A percentile compares a stretch with the other conserved stretches of the same genome.
phyloP scores from a whole-genome alignment of 2,113 vertebrate genomes.

The Burhinus bistriatus region DNA sequence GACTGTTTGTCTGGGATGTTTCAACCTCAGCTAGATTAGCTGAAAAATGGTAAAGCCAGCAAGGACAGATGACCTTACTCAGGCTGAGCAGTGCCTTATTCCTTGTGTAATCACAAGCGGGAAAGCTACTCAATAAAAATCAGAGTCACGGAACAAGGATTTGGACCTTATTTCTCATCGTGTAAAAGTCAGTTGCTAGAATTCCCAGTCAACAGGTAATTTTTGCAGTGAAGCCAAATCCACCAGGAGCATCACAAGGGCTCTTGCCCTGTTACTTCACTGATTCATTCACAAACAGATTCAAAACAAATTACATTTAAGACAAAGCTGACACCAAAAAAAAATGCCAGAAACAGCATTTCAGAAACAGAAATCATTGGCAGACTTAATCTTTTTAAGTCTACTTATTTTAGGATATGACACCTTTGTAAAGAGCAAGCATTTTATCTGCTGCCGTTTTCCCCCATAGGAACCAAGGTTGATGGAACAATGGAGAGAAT shows the following conservation, averaged over 20 bases:
- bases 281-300: not conserved
- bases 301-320: not conserved
- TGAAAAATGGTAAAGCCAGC: not conserved
- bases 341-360: not conserved
- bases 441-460: not conserved
- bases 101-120: not conserved
- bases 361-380: not conserved
- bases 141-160: not conserved
- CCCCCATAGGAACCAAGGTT: not conserved
- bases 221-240: not conserved
- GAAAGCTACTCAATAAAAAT: not conserved
- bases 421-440: not conserved
- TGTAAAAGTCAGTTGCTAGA: not conserved
- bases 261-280: not conserved
- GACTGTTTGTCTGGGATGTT: not conserved
- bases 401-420: not conserved
- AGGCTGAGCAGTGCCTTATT: not conserved
- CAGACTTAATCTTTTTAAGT: not conserved
- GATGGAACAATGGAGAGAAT: not conserved
- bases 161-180: not conserved
- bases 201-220: not conserved
- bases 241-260: not conserved
- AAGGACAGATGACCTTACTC: not conserved
- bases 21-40: not conserved
- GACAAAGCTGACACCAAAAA: not conserved